phyloP scores from a whole-genome alignment of 2,888 invertebrate genomes.

The Latheticus oryzae region DNA sequence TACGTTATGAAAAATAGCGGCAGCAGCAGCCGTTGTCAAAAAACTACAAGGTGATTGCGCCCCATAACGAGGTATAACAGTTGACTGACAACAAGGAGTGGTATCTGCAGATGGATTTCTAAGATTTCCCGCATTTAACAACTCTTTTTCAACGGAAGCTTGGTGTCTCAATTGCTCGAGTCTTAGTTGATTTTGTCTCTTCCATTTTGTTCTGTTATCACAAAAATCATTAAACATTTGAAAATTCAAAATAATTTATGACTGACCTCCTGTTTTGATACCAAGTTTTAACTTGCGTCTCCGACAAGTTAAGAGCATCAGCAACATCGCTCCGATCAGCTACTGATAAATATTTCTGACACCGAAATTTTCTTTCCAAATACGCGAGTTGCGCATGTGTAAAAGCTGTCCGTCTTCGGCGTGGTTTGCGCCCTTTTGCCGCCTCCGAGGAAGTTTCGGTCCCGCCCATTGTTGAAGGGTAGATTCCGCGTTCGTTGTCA shows the following conservation, averaged over 20 bases:
- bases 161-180: slow-evolving; percentile 88
- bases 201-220: slow-evolving; percentile 83
- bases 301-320: slow-evolving; percentile 87
- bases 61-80: slow-evolving; percentile 56
- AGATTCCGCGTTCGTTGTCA: slow-evolving; percentile 30
- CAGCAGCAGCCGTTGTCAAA: slow-evolving; percentile 76
- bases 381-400: slow-evolving; percentile 94
- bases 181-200: slow-evolving; percentile 87
- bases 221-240: too few species aligned
- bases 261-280: slow-evolving; percentile 89
- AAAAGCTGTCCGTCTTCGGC: slow-evolving; percentile 89
- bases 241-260: too few species aligned
- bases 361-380: slow-evolving; percentile 90
- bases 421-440: slow-evolving; percentile 78
- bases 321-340: slow-evolving; percentile 94
- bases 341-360: slow-evolving; percentile 94
- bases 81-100: slow-evolving; percentile 61
- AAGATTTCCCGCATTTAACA: slow-evolving; percentile 61
- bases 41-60: slow-evolving; percentile 71
- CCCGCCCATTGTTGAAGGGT: slow-evolving; percentile 42
- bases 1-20: slow-evolving; percentile 80
- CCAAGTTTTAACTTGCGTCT: slow-evolving; percentile 97
- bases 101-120: slow-evolving; percentile 51
- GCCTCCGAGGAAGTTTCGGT: slow-evolving; percentile 54
- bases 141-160: slow-evolving; percentile 80